phyloP scores from a whole-genome alignment of 2,113 vertebrate genomes.

The Dasyprocta punctata region DNA sequence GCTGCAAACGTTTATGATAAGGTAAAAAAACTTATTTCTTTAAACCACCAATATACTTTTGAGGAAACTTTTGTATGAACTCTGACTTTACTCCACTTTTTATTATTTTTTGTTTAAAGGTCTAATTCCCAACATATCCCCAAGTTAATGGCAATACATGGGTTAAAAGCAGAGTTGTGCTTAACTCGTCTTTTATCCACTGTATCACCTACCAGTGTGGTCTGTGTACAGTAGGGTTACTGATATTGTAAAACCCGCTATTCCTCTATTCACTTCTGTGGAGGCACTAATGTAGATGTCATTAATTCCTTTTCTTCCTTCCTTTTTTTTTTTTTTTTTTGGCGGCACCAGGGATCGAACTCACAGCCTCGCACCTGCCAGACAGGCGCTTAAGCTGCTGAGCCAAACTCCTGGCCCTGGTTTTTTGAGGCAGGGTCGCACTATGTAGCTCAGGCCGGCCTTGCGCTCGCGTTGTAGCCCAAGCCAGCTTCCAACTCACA shows the following conservation, averaged over 20 bases:
- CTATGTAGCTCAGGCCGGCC: too few relatives aligned
- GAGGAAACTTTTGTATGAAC: not conserved
- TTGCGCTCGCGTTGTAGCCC: too few relatives aligned
- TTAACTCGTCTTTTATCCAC: not conserved
- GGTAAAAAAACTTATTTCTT: not conserved
- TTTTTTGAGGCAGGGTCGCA: too few relatives aligned
- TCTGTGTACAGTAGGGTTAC: not conserved
- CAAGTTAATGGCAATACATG: not conserved
- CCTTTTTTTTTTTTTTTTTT: too few relatives aligned
- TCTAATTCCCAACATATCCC: not conserved
- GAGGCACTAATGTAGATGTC: not conserved
- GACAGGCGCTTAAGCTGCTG: too few relatives aligned
- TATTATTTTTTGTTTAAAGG: not conserved
- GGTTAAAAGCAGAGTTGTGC: not conserved
- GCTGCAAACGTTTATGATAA: not conserved
- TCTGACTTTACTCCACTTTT: not conserved
- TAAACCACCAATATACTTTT: not conserved
- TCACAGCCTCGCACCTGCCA: too few relatives aligned
- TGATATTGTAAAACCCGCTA: not conserved
- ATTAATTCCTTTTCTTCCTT: constrained; percentile 26
- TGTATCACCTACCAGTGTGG: not conserved
- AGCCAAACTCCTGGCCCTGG: too few relatives aligned
- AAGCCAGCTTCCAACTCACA: too few relatives aligned
- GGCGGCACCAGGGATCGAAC: too few relatives aligned
- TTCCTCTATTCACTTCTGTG: not conserved